Conservation (phyloP, 2,797 vertebrate species). For the Chiloscyllium punctatum region DNA sequence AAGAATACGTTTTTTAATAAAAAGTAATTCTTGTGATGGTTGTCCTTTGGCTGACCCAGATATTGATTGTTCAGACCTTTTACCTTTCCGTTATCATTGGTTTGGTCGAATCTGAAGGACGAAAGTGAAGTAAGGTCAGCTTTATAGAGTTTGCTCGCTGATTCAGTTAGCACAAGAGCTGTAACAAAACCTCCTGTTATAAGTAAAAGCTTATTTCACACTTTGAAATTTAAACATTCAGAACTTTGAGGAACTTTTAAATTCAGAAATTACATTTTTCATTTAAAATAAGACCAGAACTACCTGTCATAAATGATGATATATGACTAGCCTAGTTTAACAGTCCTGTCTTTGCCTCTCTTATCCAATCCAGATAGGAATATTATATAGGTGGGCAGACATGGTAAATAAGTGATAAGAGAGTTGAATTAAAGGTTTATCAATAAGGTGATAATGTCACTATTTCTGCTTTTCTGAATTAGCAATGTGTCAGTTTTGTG, state of each 20-base stretch:
- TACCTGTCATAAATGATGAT: neutral
- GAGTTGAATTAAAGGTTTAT: neutral
- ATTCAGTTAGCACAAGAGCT: neutral
- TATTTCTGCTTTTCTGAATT: neutral
- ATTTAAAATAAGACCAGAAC: neutral
- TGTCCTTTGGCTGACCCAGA: neutral
- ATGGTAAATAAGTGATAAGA: neutral
- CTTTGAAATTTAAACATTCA: neutral
- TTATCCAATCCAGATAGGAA: neutral
- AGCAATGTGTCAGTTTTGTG: neutral
- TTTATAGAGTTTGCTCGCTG: neutral
- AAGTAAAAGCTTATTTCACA: neutral
- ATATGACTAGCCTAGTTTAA: neutral
- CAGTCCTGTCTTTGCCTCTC: neutral
- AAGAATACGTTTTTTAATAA: no score
- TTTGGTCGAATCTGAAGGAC: slow-evolving; percentile 5
- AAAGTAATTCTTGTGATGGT: neutral
- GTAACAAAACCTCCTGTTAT: neutral
- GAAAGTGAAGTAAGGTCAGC: neutral
- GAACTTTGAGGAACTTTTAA: neutral
- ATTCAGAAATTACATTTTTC: neutral
- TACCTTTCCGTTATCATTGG: neutral
- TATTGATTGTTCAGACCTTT: neutral
- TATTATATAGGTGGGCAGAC: no score
- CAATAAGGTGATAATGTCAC: neutral